Evolutionary conservation across 2,113 vertebrate genomes (phyloP).

Genomic region (Piaya cayana): DNA sequence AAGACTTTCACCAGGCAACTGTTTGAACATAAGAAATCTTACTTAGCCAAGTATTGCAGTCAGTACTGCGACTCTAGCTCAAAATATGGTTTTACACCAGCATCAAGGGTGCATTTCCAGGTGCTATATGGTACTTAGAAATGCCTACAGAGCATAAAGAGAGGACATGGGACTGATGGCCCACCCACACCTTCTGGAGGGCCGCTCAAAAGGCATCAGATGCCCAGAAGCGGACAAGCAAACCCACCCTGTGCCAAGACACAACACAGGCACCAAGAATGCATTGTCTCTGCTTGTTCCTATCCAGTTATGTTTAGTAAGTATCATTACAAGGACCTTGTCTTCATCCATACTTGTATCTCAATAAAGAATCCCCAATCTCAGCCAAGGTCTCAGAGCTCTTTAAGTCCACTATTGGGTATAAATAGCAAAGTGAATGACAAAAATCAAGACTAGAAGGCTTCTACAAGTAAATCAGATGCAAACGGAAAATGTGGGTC

Average conservation of each 20-base stretch:
- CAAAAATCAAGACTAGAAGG: neutral
- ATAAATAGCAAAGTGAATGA: neutral
- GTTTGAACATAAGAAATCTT: neutral
- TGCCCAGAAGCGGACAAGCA: neutral
- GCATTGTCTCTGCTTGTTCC: accelerated
- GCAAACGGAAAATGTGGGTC: neutral
- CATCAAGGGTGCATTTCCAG: neutral
- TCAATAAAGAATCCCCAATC: neutral
- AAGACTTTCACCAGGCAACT: constrained; percentile 2
- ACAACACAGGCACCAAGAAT: accelerated
- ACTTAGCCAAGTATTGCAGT: neutral
- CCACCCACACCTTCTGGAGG: neutral
- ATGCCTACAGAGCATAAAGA: neutral
- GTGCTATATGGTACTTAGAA: neutral
- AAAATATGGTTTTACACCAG: neutral
- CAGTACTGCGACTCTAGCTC: neutral
- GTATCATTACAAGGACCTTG: neutral
- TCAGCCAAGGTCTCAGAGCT: neutral
- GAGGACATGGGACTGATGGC: accelerated
- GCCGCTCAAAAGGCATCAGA: neutral
- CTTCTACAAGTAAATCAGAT: neutral
- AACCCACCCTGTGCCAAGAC: neutral
- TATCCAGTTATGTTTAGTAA: neutral
- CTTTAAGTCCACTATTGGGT: neutral
- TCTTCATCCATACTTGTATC: neutral